Conservation (phyloP, 2,888 invertebrate genomes). For the Xestia xanthographa region DNA sequence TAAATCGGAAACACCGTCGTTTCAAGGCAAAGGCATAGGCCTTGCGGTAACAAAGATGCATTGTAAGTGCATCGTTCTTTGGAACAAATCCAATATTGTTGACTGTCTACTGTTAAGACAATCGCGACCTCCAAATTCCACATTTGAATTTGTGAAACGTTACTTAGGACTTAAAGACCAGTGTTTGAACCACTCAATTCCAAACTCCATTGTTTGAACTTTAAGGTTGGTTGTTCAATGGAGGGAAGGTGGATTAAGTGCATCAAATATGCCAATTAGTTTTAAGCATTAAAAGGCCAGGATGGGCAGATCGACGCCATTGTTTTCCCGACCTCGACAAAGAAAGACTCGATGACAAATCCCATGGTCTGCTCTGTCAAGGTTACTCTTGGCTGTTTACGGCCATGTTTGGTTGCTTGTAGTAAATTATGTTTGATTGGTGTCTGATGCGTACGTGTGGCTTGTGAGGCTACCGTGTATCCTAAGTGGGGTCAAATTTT, state of each 20-base stretch:
- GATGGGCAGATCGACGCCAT: constrained; percentile 83
- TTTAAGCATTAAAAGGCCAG: constrained; percentile 82
- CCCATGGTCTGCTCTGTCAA: constrained; percentile 81
- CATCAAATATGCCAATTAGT: constrained; percentile 79
- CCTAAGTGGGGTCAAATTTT: constrained; percentile 42
- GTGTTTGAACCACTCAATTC: constrained; percentile 28
- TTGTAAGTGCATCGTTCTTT: constrained; percentile 84
- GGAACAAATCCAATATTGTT: constrained; percentile 90
- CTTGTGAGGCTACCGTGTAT: constrained; percentile 49
- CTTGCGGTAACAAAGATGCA: constrained; percentile 88
- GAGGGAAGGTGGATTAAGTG: constrained; percentile 60
- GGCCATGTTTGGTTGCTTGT: constrained; percentile 64
- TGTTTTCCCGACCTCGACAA: constrained; percentile 85
- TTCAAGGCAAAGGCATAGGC: constrained; percentile 82
- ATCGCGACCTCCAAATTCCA: constrained; percentile 88
- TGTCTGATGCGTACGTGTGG: constrained; percentile 61
- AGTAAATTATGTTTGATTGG: constrained; percentile 68
- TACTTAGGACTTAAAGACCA: constrained; percentile 70
- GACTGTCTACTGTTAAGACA: constrained; percentile 77
- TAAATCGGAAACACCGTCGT: constrained; percentile 76
- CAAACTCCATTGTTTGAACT: constrained; percentile 22
- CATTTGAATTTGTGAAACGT: constrained; percentile 81
- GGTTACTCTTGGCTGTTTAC: constrained; percentile 78
- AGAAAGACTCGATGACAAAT: constrained; percentile 87
- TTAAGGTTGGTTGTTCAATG: constrained; percentile 61